Evolutionary conservation across 2,888 invertebrate genomes (phyloP).

Genomic region (Cartodere bifasciata): DNA sequence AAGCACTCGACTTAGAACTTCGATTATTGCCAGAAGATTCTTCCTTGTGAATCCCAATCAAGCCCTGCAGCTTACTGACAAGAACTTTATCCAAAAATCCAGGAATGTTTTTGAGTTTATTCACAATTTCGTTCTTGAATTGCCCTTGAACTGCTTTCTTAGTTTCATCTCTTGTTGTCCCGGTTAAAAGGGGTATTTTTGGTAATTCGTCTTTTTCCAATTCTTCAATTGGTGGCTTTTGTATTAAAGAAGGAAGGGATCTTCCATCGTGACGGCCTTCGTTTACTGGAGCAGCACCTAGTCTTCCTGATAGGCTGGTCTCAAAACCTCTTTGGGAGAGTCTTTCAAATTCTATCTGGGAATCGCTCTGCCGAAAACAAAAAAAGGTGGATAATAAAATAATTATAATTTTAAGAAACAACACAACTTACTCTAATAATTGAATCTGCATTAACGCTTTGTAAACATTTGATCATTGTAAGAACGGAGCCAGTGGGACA

Average conservation of each 20-base stretch:
- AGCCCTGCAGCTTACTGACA: conserved; percentile 31
- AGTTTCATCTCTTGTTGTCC: conserved; percentile 62
- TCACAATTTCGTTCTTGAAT: conserved; percentile 30
- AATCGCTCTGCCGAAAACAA: conserved; percentile 54
- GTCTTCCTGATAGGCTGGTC: conserved; percentile 47
- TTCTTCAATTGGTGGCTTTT: conserved; percentile 47
- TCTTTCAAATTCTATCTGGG: conserved; percentile 42
- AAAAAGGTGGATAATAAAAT: too few species aligned
- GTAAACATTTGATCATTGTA: conserved; percentile 53
- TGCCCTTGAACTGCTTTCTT: conserved; percentile 36
- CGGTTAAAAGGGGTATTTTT: conserved; percentile 55
- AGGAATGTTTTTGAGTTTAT: conserved; percentile 31
- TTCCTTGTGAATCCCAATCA: conserved; percentile 24
- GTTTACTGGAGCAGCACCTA: conserved; percentile 53
- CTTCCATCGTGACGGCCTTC: conserved; percentile 55
- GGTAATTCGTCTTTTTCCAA: conserved; percentile 42
- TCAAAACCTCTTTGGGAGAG: conserved; percentile 47
- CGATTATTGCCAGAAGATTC: background rate
- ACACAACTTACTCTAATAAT: conserved; percentile 33
- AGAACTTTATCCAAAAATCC: conserved; percentile 34
- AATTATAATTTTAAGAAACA: background rate
- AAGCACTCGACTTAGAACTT: conserved; percentile 4
- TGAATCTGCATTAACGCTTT: conserved; percentile 34
- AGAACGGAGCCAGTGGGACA: conserved; percentile 48
- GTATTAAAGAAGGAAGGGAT: conserved; percentile 52